A percentile compares a stretch with the other conserved stretches of the same genome.
phyloP scores from a whole-genome alignment of 2,113 vertebrate genomes.

The Chaetodon auriga region DNA sequence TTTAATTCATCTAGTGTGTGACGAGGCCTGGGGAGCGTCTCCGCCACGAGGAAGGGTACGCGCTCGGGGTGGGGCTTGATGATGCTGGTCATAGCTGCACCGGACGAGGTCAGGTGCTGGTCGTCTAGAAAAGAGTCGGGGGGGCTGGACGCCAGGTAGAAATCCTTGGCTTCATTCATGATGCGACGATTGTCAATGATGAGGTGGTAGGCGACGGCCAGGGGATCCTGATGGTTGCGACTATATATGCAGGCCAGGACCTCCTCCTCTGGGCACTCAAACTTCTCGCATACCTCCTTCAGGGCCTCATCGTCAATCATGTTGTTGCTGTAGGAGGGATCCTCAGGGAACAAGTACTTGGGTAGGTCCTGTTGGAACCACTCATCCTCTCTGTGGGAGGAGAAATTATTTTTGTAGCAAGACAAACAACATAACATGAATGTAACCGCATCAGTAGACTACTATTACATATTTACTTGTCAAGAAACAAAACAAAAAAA shows the following conservation, averaged over 20 bases:
- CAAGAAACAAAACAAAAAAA: constrained; percentile 7
- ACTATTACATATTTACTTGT: background rate
- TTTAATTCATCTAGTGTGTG: constrained; percentile 97
- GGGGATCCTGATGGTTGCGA: constrained; percentile 95
- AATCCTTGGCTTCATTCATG: constrained; percentile 99
- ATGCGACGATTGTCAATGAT: constrained; percentile 99
- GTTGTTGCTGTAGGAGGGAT: constrained; percentile 94
- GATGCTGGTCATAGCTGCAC: constrained; percentile 58
- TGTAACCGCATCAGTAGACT: background rate
- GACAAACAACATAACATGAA: constrained; percentile 3
- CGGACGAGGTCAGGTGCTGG: constrained; percentile 85
- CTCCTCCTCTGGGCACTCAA: constrained; percentile 97
- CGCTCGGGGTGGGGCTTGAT: constrained; percentile 94
- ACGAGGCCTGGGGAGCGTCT: constrained; percentile 89
- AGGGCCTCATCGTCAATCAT: constrained; percentile 99
- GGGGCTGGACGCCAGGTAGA: constrained; percentile 97
- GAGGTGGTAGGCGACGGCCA: constrained; percentile 96
- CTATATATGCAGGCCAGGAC: constrained; percentile 95
- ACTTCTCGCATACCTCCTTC: constrained; percentile 98
- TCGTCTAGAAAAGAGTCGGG: constrained; percentile 97
- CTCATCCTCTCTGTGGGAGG: constrained; percentile 90
- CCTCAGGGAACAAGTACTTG: constrained; percentile 98
- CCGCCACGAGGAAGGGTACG: constrained; percentile 93
- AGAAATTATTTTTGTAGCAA: background rate
- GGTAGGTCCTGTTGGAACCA: constrained; percentile 99